These are phyloP conservation scores for Coturnix japonica DNA, from an alignment of 2,113 vertebrate genomes.

Conservation along the genomic window DNA sequence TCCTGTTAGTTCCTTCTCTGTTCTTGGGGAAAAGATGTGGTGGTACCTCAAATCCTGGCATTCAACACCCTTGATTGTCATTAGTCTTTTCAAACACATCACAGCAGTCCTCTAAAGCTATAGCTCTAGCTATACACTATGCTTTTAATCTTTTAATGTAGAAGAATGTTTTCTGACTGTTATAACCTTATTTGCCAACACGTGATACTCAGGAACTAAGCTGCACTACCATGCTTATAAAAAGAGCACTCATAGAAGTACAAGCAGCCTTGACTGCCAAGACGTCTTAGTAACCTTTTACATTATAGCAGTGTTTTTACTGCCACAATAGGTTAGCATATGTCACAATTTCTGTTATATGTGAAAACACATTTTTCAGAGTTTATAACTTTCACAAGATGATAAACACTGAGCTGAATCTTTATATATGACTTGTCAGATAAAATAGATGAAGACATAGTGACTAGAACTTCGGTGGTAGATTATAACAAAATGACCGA, in stretches of 20 bases:
- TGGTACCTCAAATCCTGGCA: background rate
- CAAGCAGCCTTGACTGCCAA: conserved; percentile 28
- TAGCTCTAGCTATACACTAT: background rate
- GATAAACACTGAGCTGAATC: conserved; percentile 48
- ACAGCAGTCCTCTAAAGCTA: background rate
- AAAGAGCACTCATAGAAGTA: conserved; percentile 39
- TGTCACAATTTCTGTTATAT: conserved; percentile 42
- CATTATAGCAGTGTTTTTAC: conserved; percentile 13
- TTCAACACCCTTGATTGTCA: background rate
- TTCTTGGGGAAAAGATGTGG: background rate
- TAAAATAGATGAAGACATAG: conserved; percentile 51
- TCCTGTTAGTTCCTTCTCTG: background rate
- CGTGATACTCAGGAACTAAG: background rate
- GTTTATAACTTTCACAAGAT: conserved; percentile 32
- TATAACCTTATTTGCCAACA: background rate
- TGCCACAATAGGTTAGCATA: conserved; percentile 56
- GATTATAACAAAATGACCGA: background rate
- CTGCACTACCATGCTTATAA: background rate
- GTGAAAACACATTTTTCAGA: conserved; percentile 50
- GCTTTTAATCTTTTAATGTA: background rate
- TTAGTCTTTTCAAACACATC: background rate
- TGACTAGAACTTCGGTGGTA: background rate
- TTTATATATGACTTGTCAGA: conserved; percentile 49
- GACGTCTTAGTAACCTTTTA: conserved; percentile 36
- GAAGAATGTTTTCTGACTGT: background rate